Conservation (phyloP, 2,888 invertebrate genomes). For the Lepetodrilus schrolli region DNA sequence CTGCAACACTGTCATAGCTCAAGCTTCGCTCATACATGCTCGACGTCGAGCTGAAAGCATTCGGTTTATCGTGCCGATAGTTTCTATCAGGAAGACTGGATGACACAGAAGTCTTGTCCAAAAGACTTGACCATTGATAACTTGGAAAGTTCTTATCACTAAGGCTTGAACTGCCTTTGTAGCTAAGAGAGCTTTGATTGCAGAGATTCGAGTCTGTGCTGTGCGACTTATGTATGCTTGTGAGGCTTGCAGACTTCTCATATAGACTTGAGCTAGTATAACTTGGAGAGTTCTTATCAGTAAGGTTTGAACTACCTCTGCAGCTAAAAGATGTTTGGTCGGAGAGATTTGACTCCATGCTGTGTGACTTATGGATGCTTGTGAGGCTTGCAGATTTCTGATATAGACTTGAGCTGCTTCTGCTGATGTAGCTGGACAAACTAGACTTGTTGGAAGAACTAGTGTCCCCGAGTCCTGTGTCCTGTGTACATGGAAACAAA, state of each 20-base stretch:
- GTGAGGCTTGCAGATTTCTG: background rate
- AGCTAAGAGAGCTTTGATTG: too few species aligned
- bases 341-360: too few species aligned
- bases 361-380: background rate
- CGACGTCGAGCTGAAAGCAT: background rate
- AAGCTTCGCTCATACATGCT: background rate
- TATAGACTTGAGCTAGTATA: background rate
- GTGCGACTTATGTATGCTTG: background rate
- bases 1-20: background rate
- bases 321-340: too few species aligned
- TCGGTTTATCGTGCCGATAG: background rate
- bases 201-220: too few species aligned
- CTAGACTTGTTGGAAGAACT: background rate
- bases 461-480: too few species aligned
- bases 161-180: too few species aligned
- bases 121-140: background rate
- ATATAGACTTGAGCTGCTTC: background rate
- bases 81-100: background rate
- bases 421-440: background rate
- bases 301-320: too few species aligned
- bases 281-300: background rate
- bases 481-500: too few species aligned
- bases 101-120: too few species aligned
- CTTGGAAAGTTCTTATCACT: background rate
- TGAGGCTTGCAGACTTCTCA: too few species aligned